Base-by-base conservation (phyloP, 1,140 invertebrate species). In the Leptinotarsa defecta region DNA sequence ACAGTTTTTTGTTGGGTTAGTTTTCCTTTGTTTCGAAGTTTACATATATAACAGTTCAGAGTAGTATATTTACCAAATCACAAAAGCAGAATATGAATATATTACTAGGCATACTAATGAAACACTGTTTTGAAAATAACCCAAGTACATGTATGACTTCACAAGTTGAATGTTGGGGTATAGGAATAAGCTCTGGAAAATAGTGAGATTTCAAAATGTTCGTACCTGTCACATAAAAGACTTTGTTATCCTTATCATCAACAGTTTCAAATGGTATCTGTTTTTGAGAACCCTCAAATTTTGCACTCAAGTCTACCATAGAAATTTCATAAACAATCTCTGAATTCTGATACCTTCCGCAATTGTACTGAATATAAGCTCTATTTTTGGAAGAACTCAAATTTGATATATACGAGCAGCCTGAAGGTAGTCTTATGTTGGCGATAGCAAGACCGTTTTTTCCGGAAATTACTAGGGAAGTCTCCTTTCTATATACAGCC, bases 401-500 rank as follows among this genome's bases (percentile, higher is more conserved):
- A 70, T 70, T 70, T 15, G 19, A 63, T 65, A 73, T 64, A 65
- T 19, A 48, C 5, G 34, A 65, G 48, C 71, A 73, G 3, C 19
- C 34, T 19, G 34, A 65, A 20, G 71, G 61, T 73, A 73, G 19
- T 73, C 27, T 64, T 4, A 79, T 77, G 43, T 79, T 76, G 17
- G 76, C 48, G 3, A 80, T 43, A 27, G 71, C 79, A 65, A 34
- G 57, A n/a, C 79, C 79, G 24, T 69, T 78, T 73, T 71, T 74
- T 15, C 79, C 79, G 11, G 76, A 80, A 22, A 80, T 68, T 20
- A 80, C 63, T 22, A 80, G 27, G 48, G 78, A 78, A 24, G 64
- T 74, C 13, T 57, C 91, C 17, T 83, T 84, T 57, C 90, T 83
- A n/a, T 88, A 88, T 87, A 88, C 79, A 68, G 88, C 89, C 15